Evolutionary conservation across 2,888 invertebrate species (phyloP).

Genomic region (Meganola albula): DNA sequence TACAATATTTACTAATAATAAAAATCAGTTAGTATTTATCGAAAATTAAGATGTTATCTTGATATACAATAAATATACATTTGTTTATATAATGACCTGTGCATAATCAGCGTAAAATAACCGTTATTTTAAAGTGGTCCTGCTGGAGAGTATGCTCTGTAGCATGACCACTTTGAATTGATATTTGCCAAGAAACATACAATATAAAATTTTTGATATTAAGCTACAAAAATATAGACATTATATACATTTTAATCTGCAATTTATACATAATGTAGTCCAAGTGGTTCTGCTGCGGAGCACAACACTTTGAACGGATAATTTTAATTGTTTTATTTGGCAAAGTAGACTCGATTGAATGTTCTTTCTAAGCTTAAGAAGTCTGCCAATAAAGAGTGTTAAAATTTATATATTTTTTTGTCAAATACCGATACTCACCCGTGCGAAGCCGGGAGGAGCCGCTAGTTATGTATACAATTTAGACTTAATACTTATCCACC

Average conservation of each 20-base stretch:
- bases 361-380: no score
- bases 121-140: neutral
- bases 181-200: neutral
- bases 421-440: no score
- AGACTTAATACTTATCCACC: no score
- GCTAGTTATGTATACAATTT: no score
- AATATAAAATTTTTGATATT: constrained; percentile 1
- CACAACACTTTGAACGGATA: no score
- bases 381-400: no score
- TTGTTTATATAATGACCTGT: neutral
- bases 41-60: neutral
- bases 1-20: neutral
- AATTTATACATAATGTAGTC: neutral
- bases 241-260: neutral
- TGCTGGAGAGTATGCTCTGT: neutral
- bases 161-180: neutral
- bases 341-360: no score
- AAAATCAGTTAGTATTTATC: constrained; percentile 1
- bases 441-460: no score
- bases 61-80: constrained; percentile 1
- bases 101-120: neutral
- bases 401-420: no score
- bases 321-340: no score
- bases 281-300: neutral
- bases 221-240: constrained; percentile 1